Evolutionary conservation across 2,113 vertebrate species (phyloP), one percentile per base, ranked within the genome.

Genomic region (Baryphthengus martii): DNA sequence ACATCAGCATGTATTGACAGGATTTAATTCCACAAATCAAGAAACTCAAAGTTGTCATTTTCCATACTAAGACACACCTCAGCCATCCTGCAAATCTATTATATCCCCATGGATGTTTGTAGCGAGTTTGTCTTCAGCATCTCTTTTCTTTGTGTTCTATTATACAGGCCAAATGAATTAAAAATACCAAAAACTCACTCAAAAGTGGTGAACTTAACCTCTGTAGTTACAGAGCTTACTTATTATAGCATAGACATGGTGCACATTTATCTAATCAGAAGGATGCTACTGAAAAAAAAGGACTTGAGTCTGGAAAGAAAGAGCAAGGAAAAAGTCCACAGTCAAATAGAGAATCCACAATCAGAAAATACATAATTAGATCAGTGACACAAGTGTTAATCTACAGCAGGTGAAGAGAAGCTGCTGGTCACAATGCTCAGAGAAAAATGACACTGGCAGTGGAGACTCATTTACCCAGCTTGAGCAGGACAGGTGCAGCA

Each of bases 1-100:
- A 2, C 14, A 5, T 21, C 21, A 59, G 26, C 25, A 45, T 0
- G 0, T 24, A 17, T 1, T 8, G 14, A 39, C 10, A 49, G 50
- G 42, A 52, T 56, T 45, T 50, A 62, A 52, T 23, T 66, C 33
- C 33, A 33, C 49, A 53, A 33, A 73, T 39, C 28, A 45, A 39
- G 61, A 85, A 66, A 76, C 40, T 13, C 3, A 20, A 44, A 88
- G 21, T 0, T 74, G 56, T 37, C 12, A 37, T 50, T 74, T 88
- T 66, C 45, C 23, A 5, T 16, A n/a, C 21, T 6, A 21, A 55
- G 37, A 58, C 13, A 50, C 7, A 35, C 3, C 24, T 76, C 62
- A 29, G 63, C 40, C 42, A 39, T 21, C 42, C 10, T 23, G 1
- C 24, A 90, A 56, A 61, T 17, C 7, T 4, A 4, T 72, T 85